These are phyloP conservation scores for Sprattus sprattus DNA, from an alignment of 2,113 vertebrate species.

Conservation along the genomic window DNA sequence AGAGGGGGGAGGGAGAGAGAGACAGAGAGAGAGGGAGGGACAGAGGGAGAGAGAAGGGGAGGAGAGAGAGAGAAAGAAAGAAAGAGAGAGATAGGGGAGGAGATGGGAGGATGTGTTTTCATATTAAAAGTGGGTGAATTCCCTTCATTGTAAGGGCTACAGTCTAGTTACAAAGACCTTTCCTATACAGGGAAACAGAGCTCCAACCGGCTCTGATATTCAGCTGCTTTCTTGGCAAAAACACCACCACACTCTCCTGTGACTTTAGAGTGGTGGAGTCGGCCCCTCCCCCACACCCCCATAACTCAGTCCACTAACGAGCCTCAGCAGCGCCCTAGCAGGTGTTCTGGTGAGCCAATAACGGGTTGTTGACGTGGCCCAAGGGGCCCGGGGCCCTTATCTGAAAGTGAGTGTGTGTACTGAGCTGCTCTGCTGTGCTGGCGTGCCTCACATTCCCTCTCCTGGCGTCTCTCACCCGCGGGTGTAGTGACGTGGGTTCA, in stretches of 20 bases:
- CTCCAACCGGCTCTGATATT: too few relatives aligned
- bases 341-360: neutral
- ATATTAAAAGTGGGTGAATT: too few relatives aligned
- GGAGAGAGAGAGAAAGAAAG: neutral
- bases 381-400: neutral
- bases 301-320: neutral
- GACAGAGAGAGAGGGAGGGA: neutral
- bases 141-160: too few relatives aligned
- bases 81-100: too few relatives aligned
- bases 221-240: too few relatives aligned
- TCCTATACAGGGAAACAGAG: too few relatives aligned
- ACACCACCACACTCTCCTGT: too few relatives aligned
- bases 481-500: neutral
- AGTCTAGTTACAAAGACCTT: too few relatives aligned
- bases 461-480: too few relatives aligned
- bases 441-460: neutral
- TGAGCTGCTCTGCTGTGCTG: neutral
- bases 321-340: neutral
- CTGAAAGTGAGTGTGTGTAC: neutral
- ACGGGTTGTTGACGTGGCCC: neutral
- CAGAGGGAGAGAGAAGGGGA: too few relatives aligned
- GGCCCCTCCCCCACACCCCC: neutral
- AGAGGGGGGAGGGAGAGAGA: too few relatives aligned
- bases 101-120: neutral
- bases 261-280: too few relatives aligned